Evolutionary conservation across 2,888 invertebrate species (phyloP), one percentile per base, ranked within the genome.

Genomic region (Nemoura dubitans): DNA sequence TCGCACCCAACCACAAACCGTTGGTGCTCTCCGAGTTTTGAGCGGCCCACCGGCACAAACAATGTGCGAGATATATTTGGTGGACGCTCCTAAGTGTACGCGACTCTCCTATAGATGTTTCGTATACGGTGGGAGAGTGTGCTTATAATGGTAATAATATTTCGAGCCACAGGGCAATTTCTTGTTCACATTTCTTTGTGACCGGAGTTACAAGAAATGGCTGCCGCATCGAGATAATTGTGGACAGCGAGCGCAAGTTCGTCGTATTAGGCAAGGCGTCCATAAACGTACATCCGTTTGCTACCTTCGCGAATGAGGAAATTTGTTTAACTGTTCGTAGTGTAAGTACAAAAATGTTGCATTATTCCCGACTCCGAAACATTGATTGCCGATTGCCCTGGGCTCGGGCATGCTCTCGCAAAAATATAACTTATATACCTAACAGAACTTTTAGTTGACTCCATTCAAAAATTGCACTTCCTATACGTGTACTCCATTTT

Each of bases 121-220:
- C n/a, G n/a, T n/a, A n/a, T n/a, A n/a, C 59, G 59, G 59, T 21
- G 59, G 59, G 59, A 59, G 59, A 59, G 59, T 59, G 59, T 59
- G 59, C 59, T 59, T 10, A 7, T 7, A 59, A 59, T 16, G 21
- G 21, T 59, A 59, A 59, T 59, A 21, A 59, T 59, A 59, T 59
- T 36, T 59, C 21, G 36, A 21, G 59, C 59, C 59, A 21, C 59
- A 10, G 59, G 59, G 59, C 59, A 59, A 59, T 59, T 59, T 7
- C 59, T 59, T 59, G 59, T 59, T 59, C 59, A 21, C 59, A 59
- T 59, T 59, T 59, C 21, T 59, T 59, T 59, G 6, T 21, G 59
- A 2, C 59, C 21, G 16, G 16, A 59, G 59, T 59, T 59, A 21
- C 59, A 21, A 59, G 59, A 59, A 59, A 16, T 21, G 59, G 16